phyloP scores from a whole-genome alignment of 2,113 vertebrate species.

The Prunella himalayana region DNA sequence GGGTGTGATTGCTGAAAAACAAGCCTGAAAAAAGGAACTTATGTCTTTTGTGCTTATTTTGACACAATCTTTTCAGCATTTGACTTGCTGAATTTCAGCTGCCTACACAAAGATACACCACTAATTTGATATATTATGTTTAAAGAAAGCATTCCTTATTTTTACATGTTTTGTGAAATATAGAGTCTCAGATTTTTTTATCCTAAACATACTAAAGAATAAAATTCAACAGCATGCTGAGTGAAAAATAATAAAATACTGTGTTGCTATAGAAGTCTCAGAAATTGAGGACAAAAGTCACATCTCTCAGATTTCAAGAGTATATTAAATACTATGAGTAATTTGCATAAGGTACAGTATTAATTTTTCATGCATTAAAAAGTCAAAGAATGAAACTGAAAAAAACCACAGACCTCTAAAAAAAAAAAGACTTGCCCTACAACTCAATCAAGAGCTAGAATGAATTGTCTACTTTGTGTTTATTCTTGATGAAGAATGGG shows the following conservation, averaged over 20 bases:
- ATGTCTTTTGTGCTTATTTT: slow-evolving; percentile 6
- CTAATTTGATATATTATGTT: neutral
- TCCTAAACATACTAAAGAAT: neutral
- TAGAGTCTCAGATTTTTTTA: neutral
- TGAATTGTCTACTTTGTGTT: neutral
- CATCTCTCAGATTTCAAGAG: neutral
- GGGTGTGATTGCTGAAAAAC: neutral
- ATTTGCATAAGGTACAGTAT: neutral
- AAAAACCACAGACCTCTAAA: neutral
- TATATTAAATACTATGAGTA: neutral
- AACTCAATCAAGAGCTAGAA: neutral
- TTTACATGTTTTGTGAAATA: neutral
- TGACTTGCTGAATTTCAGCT: neutral
- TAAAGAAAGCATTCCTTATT: neutral
- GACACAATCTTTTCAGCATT: neutral
- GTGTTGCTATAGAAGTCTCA: neutral
- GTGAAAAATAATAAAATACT: neutral
- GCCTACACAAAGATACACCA: neutral
- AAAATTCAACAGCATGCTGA: neutral
- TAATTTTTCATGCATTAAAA: neutral
- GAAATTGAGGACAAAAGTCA: neutral
- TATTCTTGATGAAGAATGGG: neutral
- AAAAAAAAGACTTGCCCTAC: neutral
- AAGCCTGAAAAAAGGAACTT: neutral
- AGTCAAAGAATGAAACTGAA: neutral